Base-by-base conservation (phyloP, 1,140 invertebrate genomes). In the Ceratina australensis region DNA sequence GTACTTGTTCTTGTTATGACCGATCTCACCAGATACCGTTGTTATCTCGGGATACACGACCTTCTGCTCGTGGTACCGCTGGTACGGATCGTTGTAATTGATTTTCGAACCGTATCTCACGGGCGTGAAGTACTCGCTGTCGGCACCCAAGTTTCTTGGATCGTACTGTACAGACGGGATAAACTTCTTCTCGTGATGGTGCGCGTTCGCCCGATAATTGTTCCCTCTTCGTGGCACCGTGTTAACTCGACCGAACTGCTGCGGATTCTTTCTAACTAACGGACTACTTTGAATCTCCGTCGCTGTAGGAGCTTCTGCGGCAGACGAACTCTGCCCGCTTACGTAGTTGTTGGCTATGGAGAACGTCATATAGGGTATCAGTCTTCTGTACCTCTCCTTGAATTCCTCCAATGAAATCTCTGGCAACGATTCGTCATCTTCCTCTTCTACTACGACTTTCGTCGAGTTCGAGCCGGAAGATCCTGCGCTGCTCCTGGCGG, bases 281-380 rank as follows among this genome's bases (percentile, higher is more conserved):
- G 60, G 20, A 1, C 16, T 42, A 3, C 3, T 57, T 24, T 69
- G 63, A 3, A 33, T 12, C 4, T 78, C 71, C 0, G 76, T 79
- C 12, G 24, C 59, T 3, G 66, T 33, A 1, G 66, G 56, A 22
- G 10, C 24, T 12, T 79, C 80, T 5, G 28, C 10, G 0, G 52
- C 10, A 20, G 63, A 12, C 0, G 20, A 15, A 0, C 18, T 20
- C 8, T 80, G 79, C 0, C 54, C 28, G 69, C 83, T 86, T 0
- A 90, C 80, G 86, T 94, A 93, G 82, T 94, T 93, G 73, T 95
- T 95, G 1, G 95, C 93, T 22, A 95, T 92, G 87, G 96, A 96
- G 88, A 95, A 97, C 49, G 95, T 96, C 94, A 96, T 96, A 87
- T 97, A 97, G 1, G 96, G 96, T 86, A 97, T 95, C 56, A 97